phyloP scores from a whole-genome alignment of 1,140 invertebrate genomes.

The Drosophila ogumai region DNA sequence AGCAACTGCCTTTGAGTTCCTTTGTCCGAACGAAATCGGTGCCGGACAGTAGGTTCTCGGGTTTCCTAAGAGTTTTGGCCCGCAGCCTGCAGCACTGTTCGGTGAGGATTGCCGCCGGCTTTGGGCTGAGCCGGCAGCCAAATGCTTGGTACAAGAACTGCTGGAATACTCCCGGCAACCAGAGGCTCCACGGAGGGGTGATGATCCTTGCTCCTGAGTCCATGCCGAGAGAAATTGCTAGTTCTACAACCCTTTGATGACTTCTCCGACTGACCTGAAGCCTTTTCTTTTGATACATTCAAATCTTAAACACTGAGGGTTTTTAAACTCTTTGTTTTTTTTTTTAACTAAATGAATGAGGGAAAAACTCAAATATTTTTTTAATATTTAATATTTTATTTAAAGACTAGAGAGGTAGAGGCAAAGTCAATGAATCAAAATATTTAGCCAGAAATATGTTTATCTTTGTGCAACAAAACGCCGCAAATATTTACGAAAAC shows the following conservation, averaged over 20 bases:
- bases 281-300: background rate
- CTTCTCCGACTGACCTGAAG: too few species aligned
- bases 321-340: background rate
- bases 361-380: background rate
- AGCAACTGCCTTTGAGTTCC: background rate
- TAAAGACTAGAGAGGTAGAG: background rate
- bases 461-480: background rate
- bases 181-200: background rate
- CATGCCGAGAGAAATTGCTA: background rate
- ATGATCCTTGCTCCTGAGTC: too few species aligned
- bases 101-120: conserved; percentile 42
- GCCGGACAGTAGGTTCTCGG: conserved; percentile 1
- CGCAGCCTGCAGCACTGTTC: conserved; percentile 28
- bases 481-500: background rate
- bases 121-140: conserved; percentile 56
- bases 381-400: background rate
- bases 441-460: background rate
- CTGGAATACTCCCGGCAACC: conserved; percentile 45
- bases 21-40: background rate
- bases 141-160: conserved; percentile 64
- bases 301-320: background rate
- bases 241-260: background rate
- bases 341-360: background rate
- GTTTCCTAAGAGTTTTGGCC: conserved; percentile 8
- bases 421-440: background rate